These are phyloP conservation scores for Pycnonotus jocosus DNA, from an alignment of 2,113 vertebrate genomes.

Conservation along the genomic window DNA sequence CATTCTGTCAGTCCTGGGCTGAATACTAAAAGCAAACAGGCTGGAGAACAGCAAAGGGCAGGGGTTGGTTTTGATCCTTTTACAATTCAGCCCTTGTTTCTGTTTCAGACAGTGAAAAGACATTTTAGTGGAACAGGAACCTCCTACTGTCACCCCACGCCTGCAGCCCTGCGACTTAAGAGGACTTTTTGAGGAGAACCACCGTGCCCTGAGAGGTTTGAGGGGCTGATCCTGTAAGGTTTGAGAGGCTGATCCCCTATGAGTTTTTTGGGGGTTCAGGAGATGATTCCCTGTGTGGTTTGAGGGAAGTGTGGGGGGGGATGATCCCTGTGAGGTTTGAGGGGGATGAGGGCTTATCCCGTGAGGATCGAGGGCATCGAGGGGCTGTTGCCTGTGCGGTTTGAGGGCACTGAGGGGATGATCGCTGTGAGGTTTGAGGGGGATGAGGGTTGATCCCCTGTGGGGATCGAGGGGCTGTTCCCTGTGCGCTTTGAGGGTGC, in stretches of 20 bases:
- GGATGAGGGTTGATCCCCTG: background rate
- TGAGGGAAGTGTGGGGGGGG: background rate
- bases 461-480: background rate
- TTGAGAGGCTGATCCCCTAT: background rate
- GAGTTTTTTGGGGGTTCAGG: background rate
- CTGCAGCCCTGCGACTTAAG: background rate
- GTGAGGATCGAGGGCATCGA: background rate
- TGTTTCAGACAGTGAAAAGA: background rate
- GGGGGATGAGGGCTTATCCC: background rate
- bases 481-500: background rate
- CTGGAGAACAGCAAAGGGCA: background rate
- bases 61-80: background rate
- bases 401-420: background rate
- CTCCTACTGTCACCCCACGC: background rate
- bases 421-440: background rate
- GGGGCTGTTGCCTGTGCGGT: background rate
- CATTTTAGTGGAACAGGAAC: background rate
- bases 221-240: background rate
- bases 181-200: background rate
- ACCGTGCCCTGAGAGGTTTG: rapidly evolving
- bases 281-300: background rate
- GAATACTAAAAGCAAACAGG: background rate
- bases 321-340: background rate
- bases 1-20: background rate
- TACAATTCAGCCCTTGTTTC: background rate